Conservation (phyloP, 2,113 vertebrate genomes). For the Phylloscopus trochiloides region DNA sequence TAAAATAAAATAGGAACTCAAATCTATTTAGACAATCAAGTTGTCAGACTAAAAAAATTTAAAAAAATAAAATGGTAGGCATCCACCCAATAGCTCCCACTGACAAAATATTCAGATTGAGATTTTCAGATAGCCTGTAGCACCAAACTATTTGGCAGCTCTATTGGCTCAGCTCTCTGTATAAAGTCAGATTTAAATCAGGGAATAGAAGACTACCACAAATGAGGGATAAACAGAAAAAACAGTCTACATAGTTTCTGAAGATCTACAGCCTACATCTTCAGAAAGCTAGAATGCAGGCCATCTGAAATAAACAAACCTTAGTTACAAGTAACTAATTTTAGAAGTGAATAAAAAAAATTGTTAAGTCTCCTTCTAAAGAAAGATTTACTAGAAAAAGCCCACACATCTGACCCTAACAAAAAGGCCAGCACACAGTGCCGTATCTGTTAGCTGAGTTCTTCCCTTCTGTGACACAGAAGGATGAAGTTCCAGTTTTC, state of each 20-base stretch:
- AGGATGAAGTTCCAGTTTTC: not conserved
- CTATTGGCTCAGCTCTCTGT: not conserved
- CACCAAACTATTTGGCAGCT: conserved; percentile 19
- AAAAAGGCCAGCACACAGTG: not conserved
- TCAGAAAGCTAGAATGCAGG: not conserved
- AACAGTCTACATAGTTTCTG: not conserved
- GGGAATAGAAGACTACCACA: not conserved
- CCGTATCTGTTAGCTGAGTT: not conserved
- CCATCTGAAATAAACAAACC: not conserved
- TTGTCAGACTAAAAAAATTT: not conserved
- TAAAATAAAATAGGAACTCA: not conserved
- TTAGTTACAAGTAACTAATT: not conserved
- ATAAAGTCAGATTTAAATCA: not conserved
- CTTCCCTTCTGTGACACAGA: not conserved
- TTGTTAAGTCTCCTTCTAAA: not conserved
- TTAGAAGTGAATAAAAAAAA: not conserved
- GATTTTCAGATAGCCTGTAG: conserved; percentile 44
- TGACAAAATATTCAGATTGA: conserved; percentile 45
- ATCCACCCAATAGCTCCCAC: conserved; percentile 26
- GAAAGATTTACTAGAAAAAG: not conserved
- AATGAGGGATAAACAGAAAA: not conserved
- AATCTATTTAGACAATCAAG: not conserved
- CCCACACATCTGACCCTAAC: not conserved
- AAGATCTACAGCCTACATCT: not conserved
- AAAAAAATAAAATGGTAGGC: not conserved